These are phyloP conservation scores for Hecatera dysodea DNA, from an alignment of 2,888 invertebrate genomes.

Conservation along the genomic window DNA sequence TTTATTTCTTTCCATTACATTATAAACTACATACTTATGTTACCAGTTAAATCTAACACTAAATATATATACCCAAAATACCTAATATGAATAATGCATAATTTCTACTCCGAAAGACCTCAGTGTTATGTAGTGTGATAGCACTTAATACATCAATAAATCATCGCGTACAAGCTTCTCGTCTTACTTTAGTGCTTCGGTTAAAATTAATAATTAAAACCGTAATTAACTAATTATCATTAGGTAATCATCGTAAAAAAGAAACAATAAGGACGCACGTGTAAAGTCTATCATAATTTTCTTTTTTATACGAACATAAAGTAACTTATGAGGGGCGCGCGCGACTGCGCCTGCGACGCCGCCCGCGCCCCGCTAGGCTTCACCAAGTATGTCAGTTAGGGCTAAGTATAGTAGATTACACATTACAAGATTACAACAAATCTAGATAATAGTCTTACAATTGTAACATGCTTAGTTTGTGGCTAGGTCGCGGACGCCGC, in stretches of 20 bases:
- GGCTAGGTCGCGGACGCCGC: slow-evolving; percentile 86
- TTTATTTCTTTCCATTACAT: slow-evolving; percentile 89
- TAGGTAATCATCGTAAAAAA: slow-evolving; percentile 86
- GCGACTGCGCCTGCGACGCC: slow-evolving; percentile 40
- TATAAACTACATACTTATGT: slow-evolving; percentile 90
- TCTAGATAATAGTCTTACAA: slow-evolving; percentile 90
- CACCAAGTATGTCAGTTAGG: slow-evolving; percentile 74
- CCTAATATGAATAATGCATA: slow-evolving; percentile 91
- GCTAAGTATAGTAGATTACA: slow-evolving; percentile 86
- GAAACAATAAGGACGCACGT: slow-evolving; percentile 89
- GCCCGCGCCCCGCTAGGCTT: slow-evolving; percentile 64
- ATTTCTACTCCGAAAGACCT: slow-evolving; percentile 89
- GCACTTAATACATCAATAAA: slow-evolving; percentile 89
- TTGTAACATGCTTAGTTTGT: slow-evolving; percentile 87
- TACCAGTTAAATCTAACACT: slow-evolving; percentile 91
- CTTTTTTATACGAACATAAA: slow-evolving; percentile 90
- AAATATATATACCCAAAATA: slow-evolving; percentile 90
- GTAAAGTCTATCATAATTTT: slow-evolving; percentile 90
- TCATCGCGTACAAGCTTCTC: slow-evolving; percentile 88
- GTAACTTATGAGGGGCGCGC: slow-evolving; percentile 75
- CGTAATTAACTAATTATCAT: slow-evolving; percentile 92
- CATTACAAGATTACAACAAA: slow-evolving; percentile 87
- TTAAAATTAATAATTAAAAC: slow-evolving; percentile 91
- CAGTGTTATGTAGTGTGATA: slow-evolving; percentile 87
- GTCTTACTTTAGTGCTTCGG: slow-evolving; percentile 88